Evolutionary conservation across 2,797 vertebrate genomes (phyloP), one percentile per base, ranked within the genome.

Genomic region (Pipistrellus pipistrellus): DNA sequence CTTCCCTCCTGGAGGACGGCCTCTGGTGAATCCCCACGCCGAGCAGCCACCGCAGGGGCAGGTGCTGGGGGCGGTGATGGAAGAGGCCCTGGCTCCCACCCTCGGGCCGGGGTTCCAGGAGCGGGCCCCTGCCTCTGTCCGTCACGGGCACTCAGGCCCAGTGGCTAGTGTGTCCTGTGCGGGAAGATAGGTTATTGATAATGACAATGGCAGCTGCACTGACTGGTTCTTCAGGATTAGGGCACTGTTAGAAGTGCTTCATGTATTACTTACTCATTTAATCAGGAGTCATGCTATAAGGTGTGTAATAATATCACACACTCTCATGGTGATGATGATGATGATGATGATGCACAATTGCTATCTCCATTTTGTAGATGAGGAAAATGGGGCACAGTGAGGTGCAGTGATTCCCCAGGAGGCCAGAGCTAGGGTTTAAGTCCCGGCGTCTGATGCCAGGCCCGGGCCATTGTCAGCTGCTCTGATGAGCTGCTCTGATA

Each of bases 71-170:
- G 7, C 6, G 57, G 83, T 4, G 44, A 57, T 18, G 30, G 51
- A 81, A 81, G 73, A 86, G 72, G n/a, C 44, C 83, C 14, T 53
- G 80, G 55, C 75, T 95, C 81, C 85, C 35, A 81, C 32, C 8
- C 57, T n/a, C 20, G 2, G 44, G 20, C 18, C 32, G 55, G 32
- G 57, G 66, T 92, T 89, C 66, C 48, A 30, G 59, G 77, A 90
- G 8, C 64, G 23, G 27, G 18, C 48, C 41, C 91, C 46, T 88
- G 6, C 18, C 12, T 72, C 51, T n/a, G 8, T 23, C 55, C 73
- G 48, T 84, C 85, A 41, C 14, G 73, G 41, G 72, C 23, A 30
- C 81, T 91, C 18, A 25, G 30, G 41, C 38, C 87, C 72, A 46
- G 77, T 32, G 32, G 75, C 66, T n/a, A 4, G 30, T 83, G 88